These are phyloP conservation scores for Thecocarcelia acutangulata DNA, from an alignment of 2,888 invertebrate genomes.

Conservation along the genomic window DNA sequence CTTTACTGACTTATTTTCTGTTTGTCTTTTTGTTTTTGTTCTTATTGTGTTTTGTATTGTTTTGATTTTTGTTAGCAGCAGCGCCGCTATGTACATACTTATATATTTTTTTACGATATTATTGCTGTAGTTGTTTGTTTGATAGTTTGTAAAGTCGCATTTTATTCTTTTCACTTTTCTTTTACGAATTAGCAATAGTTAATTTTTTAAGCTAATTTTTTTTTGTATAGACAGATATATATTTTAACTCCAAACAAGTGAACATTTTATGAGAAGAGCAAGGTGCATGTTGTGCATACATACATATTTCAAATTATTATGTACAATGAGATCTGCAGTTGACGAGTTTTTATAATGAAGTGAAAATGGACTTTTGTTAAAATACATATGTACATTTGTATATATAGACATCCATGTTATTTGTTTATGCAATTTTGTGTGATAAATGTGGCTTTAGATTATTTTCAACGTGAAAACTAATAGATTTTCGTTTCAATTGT, in stretches of 20 bases:
- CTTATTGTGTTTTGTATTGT: slow-evolving; percentile 33
- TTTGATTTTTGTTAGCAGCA: slow-evolving; percentile 52
- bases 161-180: slow-evolving; percentile 25
- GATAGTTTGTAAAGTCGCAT: slow-evolving; percentile 46
- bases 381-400: slow-evolving; percentile 1
- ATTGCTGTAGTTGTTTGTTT: slow-evolving; percentile 31
- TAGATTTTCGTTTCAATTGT: slow-evolving; percentile 42
- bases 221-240: background rate
- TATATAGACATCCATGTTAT: slow-evolving; percentile 3
- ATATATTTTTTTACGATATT: slow-evolving; percentile 9
- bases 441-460: slow-evolving; percentile 38
- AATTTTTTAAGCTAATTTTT: slow-evolving; percentile 12
- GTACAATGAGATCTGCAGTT: slow-evolving; percentile 41
- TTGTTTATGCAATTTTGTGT: slow-evolving; percentile 11
- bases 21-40: background rate
- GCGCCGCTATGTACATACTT: slow-evolving; percentile 3
- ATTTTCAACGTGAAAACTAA: slow-evolving; percentile 9
- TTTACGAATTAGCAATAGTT: slow-evolving; percentile 40
- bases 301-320: background rate
- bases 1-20: slow-evolving; percentile 16
- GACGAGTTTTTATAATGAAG: slow-evolving; percentile 21
- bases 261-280: background rate
- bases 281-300: slow-evolving; percentile 6
- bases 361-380: background rate
- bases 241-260: too few species aligned